These are phyloP conservation scores for Atherix ibis DNA, from an alignment of 2,888 invertebrate genomes.

Conservation along the genomic window DNA sequence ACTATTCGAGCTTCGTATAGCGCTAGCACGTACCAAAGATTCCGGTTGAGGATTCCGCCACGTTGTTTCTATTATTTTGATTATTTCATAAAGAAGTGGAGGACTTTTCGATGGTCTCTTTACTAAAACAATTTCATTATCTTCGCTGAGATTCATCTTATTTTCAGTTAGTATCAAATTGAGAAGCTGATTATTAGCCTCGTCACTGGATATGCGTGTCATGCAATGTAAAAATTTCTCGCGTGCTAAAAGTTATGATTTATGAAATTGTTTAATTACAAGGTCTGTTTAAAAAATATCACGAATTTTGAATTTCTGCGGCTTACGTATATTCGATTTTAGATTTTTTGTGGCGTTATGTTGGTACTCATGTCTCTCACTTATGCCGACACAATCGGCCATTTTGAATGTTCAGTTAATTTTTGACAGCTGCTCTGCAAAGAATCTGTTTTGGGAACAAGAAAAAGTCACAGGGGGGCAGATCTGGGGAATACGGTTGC, in stretches of 20 bases:
- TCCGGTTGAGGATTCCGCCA: conserved; percentile 24
- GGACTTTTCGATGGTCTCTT: conserved; percentile 45
- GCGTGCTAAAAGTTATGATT: conserved; percentile 18
- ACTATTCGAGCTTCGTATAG: conserved; percentile 27
- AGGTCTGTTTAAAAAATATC: too few relatives aligned
- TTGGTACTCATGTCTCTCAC: too few relatives aligned
- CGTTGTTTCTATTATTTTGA: conserved; percentile 47
- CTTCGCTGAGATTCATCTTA: conserved; percentile 7
- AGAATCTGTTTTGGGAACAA: too few relatives aligned
- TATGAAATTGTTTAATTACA: neutral
- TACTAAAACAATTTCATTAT: conserved; percentile 15
- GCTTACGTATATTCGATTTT: too few relatives aligned
- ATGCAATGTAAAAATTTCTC: conserved; percentile 30
- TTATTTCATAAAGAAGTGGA: conserved; percentile 51
- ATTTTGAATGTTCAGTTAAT: too few relatives aligned
- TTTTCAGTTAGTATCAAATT: conserved; percentile 14
- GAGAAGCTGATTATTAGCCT: conserved; percentile 18
- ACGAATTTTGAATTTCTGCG: too few relatives aligned
- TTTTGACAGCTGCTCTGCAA: too few relatives aligned
- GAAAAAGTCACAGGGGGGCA: too few relatives aligned
- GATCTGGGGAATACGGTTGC: too few relatives aligned
- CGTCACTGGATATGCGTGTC: conserved; percentile 21
- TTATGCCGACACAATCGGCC: too few relatives aligned
- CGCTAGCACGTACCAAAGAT: conserved; percentile 22
- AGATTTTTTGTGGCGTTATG: too few relatives aligned